phyloP scores from a whole-genome alignment of 2,888 invertebrate species.

The Eupithecia abbreviata region DNA sequence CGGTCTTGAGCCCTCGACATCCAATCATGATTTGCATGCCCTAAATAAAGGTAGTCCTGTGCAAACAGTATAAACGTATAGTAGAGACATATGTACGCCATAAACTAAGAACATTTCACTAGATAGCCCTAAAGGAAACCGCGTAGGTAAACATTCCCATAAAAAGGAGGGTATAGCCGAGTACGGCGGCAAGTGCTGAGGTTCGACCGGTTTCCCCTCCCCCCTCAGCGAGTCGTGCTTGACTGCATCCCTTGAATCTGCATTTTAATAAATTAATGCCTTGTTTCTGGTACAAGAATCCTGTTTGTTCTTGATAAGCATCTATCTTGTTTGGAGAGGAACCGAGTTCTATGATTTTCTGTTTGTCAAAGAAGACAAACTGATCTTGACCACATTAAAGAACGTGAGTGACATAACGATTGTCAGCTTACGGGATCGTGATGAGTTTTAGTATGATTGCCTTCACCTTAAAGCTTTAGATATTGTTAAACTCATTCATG shows the following conservation, averaged over 20 bases:
- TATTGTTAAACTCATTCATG: not conserved
- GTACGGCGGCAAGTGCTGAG: conserved; percentile 61
- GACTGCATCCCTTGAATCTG: conserved; percentile 65
- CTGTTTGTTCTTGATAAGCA: conserved; percentile 38
- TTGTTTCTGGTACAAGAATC: conserved; percentile 42
- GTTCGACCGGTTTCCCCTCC: conserved; percentile 62
- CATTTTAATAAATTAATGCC: conserved; percentile 57
- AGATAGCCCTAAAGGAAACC: conserved; percentile 22
- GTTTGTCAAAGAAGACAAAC: conserved; percentile 2
- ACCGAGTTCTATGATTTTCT: not conserved
- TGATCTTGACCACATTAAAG: too few species aligned
- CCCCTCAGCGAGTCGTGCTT: conserved; percentile 59
- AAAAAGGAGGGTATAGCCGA: conserved; percentile 69
- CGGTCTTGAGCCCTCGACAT: too few species aligned
- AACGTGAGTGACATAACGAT: not conserved
- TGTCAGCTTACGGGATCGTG: not conserved
- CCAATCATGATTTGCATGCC: too few species aligned
- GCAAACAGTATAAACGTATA: not conserved
- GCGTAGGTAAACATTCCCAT: conserved; percentile 57
- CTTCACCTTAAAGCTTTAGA: not conserved
- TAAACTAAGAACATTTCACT: not conserved
- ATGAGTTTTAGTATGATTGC: not conserved
- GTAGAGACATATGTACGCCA: not conserved
- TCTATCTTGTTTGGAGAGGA: conserved; percentile 23
- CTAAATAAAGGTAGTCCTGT: not conserved